Conservation (phyloP, 2,113 vertebrate genomes). For the Miniopterus natalensis region DNA sequence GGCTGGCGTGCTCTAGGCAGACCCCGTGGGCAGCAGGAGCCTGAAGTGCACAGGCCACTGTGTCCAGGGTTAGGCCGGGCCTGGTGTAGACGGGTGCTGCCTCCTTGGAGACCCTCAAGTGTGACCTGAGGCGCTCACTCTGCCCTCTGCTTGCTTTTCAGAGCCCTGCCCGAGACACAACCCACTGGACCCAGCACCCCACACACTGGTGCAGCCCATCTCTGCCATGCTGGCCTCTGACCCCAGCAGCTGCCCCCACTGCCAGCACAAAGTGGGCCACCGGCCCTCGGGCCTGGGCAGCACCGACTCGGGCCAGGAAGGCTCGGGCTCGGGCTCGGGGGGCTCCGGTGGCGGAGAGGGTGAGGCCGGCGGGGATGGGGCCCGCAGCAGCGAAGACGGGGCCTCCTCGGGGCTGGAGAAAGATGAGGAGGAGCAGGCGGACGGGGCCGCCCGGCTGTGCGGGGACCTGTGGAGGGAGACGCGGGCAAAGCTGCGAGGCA, state of each 20-base stretch:
- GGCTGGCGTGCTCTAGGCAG: neutral
- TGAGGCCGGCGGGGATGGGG: constrained; percentile 9
- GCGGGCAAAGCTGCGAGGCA: constrained; percentile 93
- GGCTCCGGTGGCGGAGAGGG: constrained; percentile 44
- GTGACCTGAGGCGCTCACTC: neutral
- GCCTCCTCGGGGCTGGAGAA: constrained; percentile 76
- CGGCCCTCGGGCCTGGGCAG: constrained; percentile 83
- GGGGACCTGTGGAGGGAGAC: constrained; percentile 88
- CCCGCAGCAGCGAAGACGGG: constrained; percentile 74
- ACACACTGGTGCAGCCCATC: constrained; percentile 90
- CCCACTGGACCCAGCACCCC: constrained; percentile 87
- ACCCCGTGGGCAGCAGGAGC: neutral
- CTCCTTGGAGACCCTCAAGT: neutral
- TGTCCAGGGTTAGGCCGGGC: neutral
- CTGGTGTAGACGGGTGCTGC: neutral
- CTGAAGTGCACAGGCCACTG: rapidly evolving
- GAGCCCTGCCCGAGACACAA: constrained; percentile 90
- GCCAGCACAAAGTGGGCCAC: constrained; percentile 81
- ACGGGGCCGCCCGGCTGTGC: constrained; percentile 79
- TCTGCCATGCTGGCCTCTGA: constrained; percentile 91
- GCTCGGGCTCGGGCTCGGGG: neutral
- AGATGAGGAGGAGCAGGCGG: constrained; percentile 80
- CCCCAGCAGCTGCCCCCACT: constrained; percentile 89
- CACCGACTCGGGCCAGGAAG: constrained; percentile 82
- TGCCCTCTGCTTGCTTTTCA: constrained; percentile 77